Base-by-base conservation (phyloP, 2,113 vertebrate genomes). In the Rhodinocichla rosea region DNA sequence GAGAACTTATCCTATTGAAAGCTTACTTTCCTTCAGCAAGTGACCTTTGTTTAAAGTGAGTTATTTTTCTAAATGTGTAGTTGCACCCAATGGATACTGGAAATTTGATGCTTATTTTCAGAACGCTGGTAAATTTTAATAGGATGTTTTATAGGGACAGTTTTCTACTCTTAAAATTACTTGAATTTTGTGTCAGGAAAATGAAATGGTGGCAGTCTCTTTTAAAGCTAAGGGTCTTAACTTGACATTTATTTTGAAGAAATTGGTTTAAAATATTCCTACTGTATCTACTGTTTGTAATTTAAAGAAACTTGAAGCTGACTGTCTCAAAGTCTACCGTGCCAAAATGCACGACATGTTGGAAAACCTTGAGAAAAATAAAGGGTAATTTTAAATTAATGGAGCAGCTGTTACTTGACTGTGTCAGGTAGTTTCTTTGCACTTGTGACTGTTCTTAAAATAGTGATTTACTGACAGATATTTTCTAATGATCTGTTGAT, bases 111-210 rank as follows among this genome's bases (percentile, higher is more conserved):
- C 39, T 87, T 96, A 90, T 90, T 92, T 97, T 95, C 69, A 94
- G 87, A 92, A 88, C 0, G 60, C 18, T 94, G 77, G 42, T 92
- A 89, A 88, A 87, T 89, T 97, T 96, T 94, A 91, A 83, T 49
- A 75, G 78, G 76, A 57, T 93, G 69, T 95, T 97, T 97, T 96
- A 55, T 94, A 85, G 81, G 94, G 83, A 85, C 45, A 65, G 80
- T 96, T 97, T 96, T 95, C 80, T 96, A 96, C 27, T 83, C 81
- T 84, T 97, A 92, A 97, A 95, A 92, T 95, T 98, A 98, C 98
- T 98, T 98, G 98, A 98, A 98, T 98, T 98, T 98, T 97, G 20
- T 97, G 96, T 97, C 97, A 97, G 97, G 97, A 98, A 94, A 95
- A 95, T 84, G 93, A 94, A 96, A 74, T 86, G 89, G 45, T 91